Percentiles rank a stretch among this genome's conserved stretches.
phyloP scores from a whole-genome alignment of 2,113 vertebrate genomes.

The Plecturocebus donacophilus region DNA sequence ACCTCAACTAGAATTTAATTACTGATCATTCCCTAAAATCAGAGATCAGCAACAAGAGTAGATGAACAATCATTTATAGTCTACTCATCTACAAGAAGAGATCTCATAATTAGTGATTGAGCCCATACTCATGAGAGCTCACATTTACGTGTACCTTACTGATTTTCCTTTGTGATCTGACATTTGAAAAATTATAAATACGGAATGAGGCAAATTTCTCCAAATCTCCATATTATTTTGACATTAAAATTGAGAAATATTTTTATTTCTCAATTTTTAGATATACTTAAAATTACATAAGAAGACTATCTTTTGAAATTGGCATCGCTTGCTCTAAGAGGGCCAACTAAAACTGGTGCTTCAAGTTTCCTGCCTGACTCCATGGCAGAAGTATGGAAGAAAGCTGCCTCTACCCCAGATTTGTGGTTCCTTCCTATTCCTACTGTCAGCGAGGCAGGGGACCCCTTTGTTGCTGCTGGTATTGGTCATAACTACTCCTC shows the following conservation, averaged over 20 bases:
- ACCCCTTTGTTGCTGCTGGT: background rate
- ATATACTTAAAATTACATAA: background rate
- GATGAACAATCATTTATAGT: background rate
- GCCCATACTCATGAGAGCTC: background rate
- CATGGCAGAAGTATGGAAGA: background rate
- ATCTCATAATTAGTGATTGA: background rate
- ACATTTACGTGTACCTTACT: background rate
- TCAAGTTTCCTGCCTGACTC: background rate
- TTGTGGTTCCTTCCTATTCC: background rate
- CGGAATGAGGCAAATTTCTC: background rate
- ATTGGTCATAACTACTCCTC: background rate
- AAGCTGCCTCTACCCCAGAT: background rate
- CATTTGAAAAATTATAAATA: conserved; percentile 14
- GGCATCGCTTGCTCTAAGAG: background rate
- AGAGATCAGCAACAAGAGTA: background rate
- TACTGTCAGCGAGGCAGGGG: background rate
- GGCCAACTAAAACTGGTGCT: background rate
- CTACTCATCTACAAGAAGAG: background rate
- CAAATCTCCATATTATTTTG: background rate
- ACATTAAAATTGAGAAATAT: conserved; percentile 22
- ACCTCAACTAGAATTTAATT: background rate
- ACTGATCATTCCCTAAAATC: background rate
- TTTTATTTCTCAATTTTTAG: background rate
- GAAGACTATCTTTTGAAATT: background rate
- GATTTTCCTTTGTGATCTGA: background rate